phyloP scores from a whole-genome alignment of 1,140 invertebrate genomes.

The Phortica variegata region DNA sequence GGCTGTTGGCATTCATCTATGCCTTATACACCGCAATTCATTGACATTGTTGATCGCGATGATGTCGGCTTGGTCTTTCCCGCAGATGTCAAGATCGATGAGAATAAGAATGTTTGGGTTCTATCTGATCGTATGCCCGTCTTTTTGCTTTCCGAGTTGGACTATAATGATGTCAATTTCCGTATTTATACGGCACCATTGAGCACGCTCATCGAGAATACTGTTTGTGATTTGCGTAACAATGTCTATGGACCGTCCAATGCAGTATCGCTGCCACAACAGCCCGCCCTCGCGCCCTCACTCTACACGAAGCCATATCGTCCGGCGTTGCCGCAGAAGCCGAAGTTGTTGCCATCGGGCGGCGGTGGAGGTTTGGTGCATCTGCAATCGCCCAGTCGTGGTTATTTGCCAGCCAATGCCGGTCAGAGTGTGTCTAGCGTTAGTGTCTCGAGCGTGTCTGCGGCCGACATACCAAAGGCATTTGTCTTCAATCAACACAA shows the following conservation, averaged over 20 bases:
- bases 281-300: slow-evolving; percentile 6
- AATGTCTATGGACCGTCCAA: slow-evolving; percentile 45
- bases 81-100: slow-evolving; percentile 74
- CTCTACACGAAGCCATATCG: slow-evolving; percentile 33
- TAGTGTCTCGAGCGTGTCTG: slow-evolving; percentile 19
- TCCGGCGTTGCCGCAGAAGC: slow-evolving; percentile 25
- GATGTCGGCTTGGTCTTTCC: slow-evolving; percentile 76
- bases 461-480: slow-evolving; percentile 42
- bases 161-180: slow-evolving; percentile 78
- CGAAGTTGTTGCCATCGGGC: slow-evolving; percentile 22
- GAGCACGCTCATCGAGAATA: slow-evolving; percentile 66
- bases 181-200: slow-evolving; percentile 70
- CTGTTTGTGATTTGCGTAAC: slow-evolving; percentile 65
- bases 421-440: slow-evolving; percentile 26
- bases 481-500: slow-evolving; percentile 55
- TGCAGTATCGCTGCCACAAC: slow-evolving; percentile 30
- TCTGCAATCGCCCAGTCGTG: slow-evolving; percentile 16
- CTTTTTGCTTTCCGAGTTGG: slow-evolving; percentile 69
- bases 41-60: slow-evolving; percentile 72
- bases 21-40: slow-evolving; percentile 67
- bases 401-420: slow-evolving; percentile 28
- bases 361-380: slow-evolving; percentile 13
- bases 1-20: slow-evolving; percentile 76
- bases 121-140: slow-evolving; percentile 79
- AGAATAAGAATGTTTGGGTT: slow-evolving; percentile 69